Conservation (phyloP, 2,888 invertebrate species). For the Melipona beecheii region DNA sequence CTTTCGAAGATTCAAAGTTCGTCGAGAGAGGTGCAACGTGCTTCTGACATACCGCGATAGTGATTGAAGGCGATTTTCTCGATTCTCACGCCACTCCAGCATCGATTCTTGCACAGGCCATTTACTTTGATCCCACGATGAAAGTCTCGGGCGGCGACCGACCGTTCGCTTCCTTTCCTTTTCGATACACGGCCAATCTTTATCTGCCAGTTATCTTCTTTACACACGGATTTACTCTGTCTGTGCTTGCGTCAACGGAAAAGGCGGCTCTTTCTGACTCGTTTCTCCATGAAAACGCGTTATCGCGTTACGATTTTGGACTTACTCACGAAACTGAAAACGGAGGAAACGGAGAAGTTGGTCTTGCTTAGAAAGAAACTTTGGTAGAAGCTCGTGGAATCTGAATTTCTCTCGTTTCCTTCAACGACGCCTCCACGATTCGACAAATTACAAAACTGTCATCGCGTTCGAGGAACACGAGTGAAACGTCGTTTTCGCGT, state of each 20-base stretch:
- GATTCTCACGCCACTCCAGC: conserved; percentile 43
- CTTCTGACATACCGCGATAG: conserved; percentile 18
- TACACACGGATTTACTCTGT: conserved; percentile 60
- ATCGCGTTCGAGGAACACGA: background rate
- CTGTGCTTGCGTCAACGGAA: conserved; percentile 30
- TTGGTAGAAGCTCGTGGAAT: background rate
- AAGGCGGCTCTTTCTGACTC: conserved; percentile 16
- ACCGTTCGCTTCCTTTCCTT: conserved; percentile 20
- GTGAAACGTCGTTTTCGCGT: background rate
- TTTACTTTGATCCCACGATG: conserved; percentile 45
- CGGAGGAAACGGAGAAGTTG: background rate
- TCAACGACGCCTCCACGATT: background rate
- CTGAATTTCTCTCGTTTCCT: background rate
- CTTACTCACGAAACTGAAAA: background rate
- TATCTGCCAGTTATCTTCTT: conserved; percentile 63
- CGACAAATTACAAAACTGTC: conserved; percentile 7
- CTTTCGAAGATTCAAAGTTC: background rate
- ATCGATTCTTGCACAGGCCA: conserved; percentile 18
- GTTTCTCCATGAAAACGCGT: conserved; percentile 7
- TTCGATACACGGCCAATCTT: conserved; percentile 38
- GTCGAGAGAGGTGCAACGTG: background rate
- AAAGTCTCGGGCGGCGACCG: conserved; percentile 44
- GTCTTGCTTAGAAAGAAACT: background rate
- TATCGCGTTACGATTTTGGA: conserved; percentile 33
- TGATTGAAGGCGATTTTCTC: conserved; percentile 5